Conservation (phyloP, 2,888 invertebrate genomes). For the Nowickia ferox region DNA sequence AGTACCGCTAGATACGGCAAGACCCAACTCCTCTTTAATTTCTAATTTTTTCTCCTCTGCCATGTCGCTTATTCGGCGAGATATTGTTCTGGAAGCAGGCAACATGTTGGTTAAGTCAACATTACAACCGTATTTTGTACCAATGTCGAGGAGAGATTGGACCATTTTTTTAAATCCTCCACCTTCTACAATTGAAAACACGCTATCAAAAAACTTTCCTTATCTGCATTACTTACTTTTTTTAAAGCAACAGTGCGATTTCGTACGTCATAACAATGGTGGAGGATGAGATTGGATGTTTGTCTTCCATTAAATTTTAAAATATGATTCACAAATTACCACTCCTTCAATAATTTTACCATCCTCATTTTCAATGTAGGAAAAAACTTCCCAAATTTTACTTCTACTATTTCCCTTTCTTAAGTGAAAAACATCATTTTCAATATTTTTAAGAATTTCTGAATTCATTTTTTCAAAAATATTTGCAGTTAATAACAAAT, state of each 20-base stretch:
- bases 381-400: slow-evolving; percentile 39
- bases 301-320: slow-evolving; percentile 35
- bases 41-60: not conserved
- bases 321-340: slow-evolving; percentile 15
- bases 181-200: too few species aligned
- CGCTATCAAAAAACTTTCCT: too few species aligned
- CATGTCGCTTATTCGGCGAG: not conserved
- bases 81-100: too few species aligned
- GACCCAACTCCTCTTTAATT: too few species aligned
- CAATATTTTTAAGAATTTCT: slow-evolving; percentile 34
- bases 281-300: slow-evolving; percentile 32
- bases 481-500: slow-evolving; percentile 7
- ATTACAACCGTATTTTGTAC: too few species aligned
- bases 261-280: slow-evolving; percentile 30
- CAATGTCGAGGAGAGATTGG: too few species aligned
- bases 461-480: slow-evolving; percentile 29
- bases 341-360: slow-evolving; percentile 22
- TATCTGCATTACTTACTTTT: too few species aligned
- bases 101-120: too few species aligned
- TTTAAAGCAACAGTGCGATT: too few species aligned
- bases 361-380: slow-evolving; percentile 30
- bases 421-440: slow-evolving; percentile 10
- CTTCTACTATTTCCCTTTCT: slow-evolving; percentile 23
- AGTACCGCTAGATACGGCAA: slow-evolving; percentile 42
- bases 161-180: too few species aligned